Base-by-base conservation (phyloP, 2,113 vertebrate genomes). In the Triplophysa rosa region DNA sequence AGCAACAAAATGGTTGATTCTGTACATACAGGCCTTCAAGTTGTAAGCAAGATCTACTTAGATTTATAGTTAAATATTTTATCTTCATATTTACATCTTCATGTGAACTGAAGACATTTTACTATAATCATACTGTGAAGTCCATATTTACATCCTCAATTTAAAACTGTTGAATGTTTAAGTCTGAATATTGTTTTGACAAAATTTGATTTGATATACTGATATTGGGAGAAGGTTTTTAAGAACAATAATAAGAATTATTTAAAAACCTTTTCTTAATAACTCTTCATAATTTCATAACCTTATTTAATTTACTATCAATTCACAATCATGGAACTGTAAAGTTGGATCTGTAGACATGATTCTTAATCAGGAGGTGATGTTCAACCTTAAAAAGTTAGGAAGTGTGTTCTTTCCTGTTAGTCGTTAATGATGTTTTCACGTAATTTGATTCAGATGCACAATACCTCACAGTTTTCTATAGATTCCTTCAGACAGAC, bases 401-500 rank as follows among this genome's bases (percentile, higher is more conserved):
- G 67, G 1, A 58, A 19, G 47, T 10, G 54, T 45, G 6, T 26
- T 42, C 13, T 24, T 59, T 78, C 52, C 23, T 59, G 26, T 59
- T n/a, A 58, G 13, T 26, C 10, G 13, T 56, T 21, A 23, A 33
- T 26, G 8, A 70, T 4, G 26, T 54, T 8, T 59, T 40, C 12
- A 56, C 4, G 33, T 62, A 70, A 42, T 78, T 19, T 78, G 56
- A 79, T 33, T 70, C 56, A 8, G 16, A 45, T 21, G n/a, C 11
- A 66, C 62, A 77, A 61, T 14, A 75, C n/a, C 49, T 68, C 84
- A 62, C 61, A 56, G 29, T 19, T 68, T 49, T 80, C 42, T 62
- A 80, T 40, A 1, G 19, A 84, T 2, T 23, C 8, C n/a, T 29
- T 33, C 54, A 82, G 54, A 14, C 49, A 86, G 40, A 89, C 86